Evolutionary conservation across 2,113 vertebrate species (phyloP), one percentile per base, ranked within the genome.

Genomic region (Rhabdomys dilectus): DNA sequence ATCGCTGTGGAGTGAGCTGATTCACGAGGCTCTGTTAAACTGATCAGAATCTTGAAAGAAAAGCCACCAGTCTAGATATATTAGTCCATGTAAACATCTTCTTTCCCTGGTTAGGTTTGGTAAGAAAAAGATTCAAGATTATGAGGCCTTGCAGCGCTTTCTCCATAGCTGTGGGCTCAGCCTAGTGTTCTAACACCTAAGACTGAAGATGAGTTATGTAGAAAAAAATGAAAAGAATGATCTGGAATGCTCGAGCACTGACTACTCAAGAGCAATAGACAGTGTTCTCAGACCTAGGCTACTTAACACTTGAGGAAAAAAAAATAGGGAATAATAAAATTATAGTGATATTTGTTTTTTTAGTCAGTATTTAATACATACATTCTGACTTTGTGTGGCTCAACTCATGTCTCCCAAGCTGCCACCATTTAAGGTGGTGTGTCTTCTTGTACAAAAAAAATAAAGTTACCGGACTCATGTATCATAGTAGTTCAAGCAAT

Each of bases 1-100:
- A 90, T 95, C 58, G 76, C 75, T 91, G 73, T 95, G 92, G 89
- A 82, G 39, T 96, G 78, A 88, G 15, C 24, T 85, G 2, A 85
- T 87, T 84, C 24, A 56, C 26, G 77, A 19, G 51, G 76, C 39
- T 21, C 39, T 80, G 22, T 89, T 75, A 89, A 96, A 70, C 24
- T 78, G n/a, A 76, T 34, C 73, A 66, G 88, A 91, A 93, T 93
- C 51, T 45, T 12, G 3, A 75, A 31, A 92, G 58, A 26, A 76
- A 92, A 31, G 64, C 53, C 66, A 39, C 31, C 6, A 29, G 19
- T 26, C 84, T 75, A 84, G 39, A 60, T 62, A 42, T 34, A 76
- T 1, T 42, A 2, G 24, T 5, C 64, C 6, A 3, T n/a, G 16
- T 0, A 12, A 70, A 34, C 39, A 82, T 72, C 76, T 31, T 31